phyloP scores from a whole-genome alignment of 1,140 invertebrate genomes.

The Cheumatopsyche charites region DNA sequence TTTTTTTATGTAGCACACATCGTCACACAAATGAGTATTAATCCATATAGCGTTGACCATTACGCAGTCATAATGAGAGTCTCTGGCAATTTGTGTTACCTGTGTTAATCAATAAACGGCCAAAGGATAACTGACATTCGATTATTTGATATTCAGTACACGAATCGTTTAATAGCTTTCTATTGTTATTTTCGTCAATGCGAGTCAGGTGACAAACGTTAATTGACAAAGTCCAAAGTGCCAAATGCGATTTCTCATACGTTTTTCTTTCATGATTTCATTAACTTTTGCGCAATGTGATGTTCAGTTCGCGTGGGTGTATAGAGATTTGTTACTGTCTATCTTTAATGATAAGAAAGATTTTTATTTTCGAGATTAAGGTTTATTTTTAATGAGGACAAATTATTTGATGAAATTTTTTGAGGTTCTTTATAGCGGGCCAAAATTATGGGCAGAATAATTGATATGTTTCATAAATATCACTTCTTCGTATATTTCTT shows the following conservation, averaged over 20 bases:
- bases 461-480: no score
- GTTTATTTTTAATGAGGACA: no score
- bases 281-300: background rate
- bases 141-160: constrained; percentile 4
- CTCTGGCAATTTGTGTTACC: background rate
- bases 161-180: constrained; percentile 28
- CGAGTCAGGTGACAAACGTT: constrained; percentile 23
- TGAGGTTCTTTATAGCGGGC: no score
- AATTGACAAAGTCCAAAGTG: background rate
- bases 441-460: no score
- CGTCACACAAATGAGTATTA: background rate
- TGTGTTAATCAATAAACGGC: constrained; percentile 24
- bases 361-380: no score
- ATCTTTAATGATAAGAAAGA: no score
- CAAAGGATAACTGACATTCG: constrained; percentile 1
- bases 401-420: no score
- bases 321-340: no score
- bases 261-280: background rate
- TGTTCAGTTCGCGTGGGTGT: background rate
- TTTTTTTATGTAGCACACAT: background rate
- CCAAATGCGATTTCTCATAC: constrained; percentile 1
- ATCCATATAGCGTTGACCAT: background rate
- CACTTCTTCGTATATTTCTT: no score
- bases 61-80: background rate
- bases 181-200: constrained; percentile 26